Conservation (phyloP, 2,888 invertebrate species). For the Deroplatys truncata region DNA sequence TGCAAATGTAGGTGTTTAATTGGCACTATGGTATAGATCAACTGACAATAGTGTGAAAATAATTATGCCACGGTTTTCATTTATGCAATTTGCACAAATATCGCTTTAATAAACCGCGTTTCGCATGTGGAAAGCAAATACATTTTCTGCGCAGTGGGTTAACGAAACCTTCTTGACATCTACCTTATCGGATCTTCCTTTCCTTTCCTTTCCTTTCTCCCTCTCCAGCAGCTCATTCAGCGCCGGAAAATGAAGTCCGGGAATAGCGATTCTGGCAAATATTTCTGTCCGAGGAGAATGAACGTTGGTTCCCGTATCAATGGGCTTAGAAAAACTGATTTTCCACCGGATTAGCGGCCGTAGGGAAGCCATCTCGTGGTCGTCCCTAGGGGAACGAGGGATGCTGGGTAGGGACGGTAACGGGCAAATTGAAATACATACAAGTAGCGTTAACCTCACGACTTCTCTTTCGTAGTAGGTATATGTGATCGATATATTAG, state of each 20-base stretch:
- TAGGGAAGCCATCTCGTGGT: neutral
- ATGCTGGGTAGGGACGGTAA: neutral
- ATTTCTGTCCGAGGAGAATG: conserved; percentile 28
- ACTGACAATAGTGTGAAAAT: no score
- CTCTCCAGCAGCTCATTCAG: neutral
- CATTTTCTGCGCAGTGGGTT: neutral
- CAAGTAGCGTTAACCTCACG: neutral
- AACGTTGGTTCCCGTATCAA: conserved; percentile 24
- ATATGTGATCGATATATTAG: no score
- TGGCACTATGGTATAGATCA: no score
- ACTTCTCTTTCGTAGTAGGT: no score
- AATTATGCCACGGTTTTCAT: no score
- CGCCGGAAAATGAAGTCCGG: conserved; percentile 3
- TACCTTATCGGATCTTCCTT: neutral
- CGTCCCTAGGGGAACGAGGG: neutral
- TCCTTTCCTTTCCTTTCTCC: neutral
- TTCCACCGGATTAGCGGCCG: conserved; percentile 30
- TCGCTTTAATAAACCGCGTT: neutral
- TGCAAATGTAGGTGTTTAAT: no score
- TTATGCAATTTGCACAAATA: no score
- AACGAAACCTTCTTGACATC: neutral
- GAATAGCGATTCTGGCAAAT: conserved; percentile 29
- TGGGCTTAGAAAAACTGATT: conserved; percentile 33
- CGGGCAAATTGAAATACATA: neutral
- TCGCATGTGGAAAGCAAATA: neutral